These are phyloP conservation scores for Sesia apiformis DNA, from an alignment of 2,888 invertebrate species.

Conservation along the genomic window DNA sequence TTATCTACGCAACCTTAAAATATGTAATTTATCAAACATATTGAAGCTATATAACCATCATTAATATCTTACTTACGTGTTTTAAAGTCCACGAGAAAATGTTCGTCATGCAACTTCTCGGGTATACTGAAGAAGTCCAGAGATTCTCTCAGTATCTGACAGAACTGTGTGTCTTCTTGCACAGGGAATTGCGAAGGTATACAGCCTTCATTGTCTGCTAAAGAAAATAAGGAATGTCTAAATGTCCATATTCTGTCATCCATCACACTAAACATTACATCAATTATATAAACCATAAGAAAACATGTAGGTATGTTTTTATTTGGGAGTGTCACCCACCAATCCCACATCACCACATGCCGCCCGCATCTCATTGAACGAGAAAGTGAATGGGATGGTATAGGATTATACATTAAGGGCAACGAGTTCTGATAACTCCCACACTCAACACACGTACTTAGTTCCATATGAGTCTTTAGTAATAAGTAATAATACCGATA, in stretches of 20 bases:
- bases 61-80: constrained; percentile 82
- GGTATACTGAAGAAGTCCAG: constrained; percentile 98
- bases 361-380: too few relatives aligned
- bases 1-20: too few relatives aligned
- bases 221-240: constrained; percentile 8
- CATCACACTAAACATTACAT: not conserved
- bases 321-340: too few relatives aligned
- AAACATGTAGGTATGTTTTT: not conserved
- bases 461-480: too few relatives aligned
- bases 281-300: too few relatives aligned
- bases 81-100: constrained; percentile 98
- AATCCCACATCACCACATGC: not conserved
- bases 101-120: constrained; percentile 89
- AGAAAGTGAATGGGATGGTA: too few relatives aligned
- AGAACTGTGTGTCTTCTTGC: constrained; percentile 97
- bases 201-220: constrained; percentile 90
- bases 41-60: too few relatives aligned
- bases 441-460: too few relatives aligned
- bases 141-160: constrained; percentile 94
- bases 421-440: too few relatives aligned
- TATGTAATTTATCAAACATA: too few relatives aligned
- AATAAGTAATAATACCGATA: too few relatives aligned
- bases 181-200: constrained; percentile 99
- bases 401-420: too few relatives aligned
- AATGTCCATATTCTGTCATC: not conserved